Base-by-base conservation (phyloP, 2,113 vertebrate genomes). In the Tetrao urogallus region DNA sequence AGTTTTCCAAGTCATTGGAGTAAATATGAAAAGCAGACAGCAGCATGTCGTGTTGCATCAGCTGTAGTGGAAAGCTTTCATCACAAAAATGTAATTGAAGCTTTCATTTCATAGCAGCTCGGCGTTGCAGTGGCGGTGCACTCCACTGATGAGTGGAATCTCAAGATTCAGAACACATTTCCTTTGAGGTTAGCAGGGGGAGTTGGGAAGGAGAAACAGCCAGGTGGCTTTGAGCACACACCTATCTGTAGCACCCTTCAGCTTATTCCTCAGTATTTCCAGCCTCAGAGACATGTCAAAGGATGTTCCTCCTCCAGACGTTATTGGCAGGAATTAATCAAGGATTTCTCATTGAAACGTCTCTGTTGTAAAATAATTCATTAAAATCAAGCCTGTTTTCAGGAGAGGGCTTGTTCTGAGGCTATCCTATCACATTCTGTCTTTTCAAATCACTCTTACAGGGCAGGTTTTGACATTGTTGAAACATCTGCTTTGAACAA, bases 201-300 rank as follows among this genome's bases (percentile, higher is more conserved):
- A 88, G 38, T 13, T 43, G 32, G 1, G 80, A 43, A 78, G 86
- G 57, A 81, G 74, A 90, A 92, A 70, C 21, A 57, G 58, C 63
- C 83, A 89, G 93, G 77, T 90, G 92, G 40, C 60, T 80, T 42
- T n/a, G 56, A 93, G 91, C 32, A 58, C 83, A 45, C 65, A 83
- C 84, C 77, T 92, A 69, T 57, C 61, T 91, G 83, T 65, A 93
- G 81, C 54, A 86, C 81, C 64, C 90, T 93, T 82, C 67, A 82
- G 54, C 13, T 32, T 38, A 34, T 88, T 69, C 27, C 58, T 48
- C 27, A 82, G 65, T 45, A 63, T 67, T 87, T 81, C 40, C 27
- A 69, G 50, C 38, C 47, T 94, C n/a, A 22, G 12, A 52, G 34
- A 40, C 7, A 60, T 38, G 47, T 32, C 28, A 74, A 64, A 75